Percentiles rank a stretch among this genome's conserved stretches.
Conservation (phyloP, 2,113 vertebrate species). For the Cygnus buccinator region DNA sequence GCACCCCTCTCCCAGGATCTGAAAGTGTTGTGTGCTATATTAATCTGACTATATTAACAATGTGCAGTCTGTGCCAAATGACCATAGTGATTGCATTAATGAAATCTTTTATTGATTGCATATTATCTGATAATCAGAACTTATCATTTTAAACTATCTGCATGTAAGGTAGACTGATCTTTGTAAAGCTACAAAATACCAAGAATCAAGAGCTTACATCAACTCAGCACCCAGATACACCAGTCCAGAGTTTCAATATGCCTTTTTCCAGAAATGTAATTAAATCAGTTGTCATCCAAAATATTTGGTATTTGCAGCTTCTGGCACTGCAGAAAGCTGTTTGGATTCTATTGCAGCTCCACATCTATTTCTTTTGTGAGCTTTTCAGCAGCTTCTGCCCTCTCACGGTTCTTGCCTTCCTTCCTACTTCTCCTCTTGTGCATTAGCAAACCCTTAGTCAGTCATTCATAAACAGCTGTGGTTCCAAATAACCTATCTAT, state of each 20-base stretch:
- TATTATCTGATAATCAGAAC: background rate
- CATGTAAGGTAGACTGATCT: background rate
- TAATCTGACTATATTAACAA: background rate
- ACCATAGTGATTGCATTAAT: background rate
- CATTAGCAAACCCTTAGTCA: background rate
- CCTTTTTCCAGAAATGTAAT: background rate
- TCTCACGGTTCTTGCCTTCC: background rate
- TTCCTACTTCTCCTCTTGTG: background rate
- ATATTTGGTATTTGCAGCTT: background rate
- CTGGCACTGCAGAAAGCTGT: background rate
- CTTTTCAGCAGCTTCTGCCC: background rate
- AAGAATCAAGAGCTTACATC: background rate
- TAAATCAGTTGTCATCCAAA: background rate
- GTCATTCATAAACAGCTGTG: background rate
- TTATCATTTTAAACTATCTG: background rate
- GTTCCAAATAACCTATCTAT: background rate
- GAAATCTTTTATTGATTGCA: background rate
- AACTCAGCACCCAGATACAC: background rate
- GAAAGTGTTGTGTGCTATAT: background rate
- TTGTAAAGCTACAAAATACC: background rate
- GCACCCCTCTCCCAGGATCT: background rate
- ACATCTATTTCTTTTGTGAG: background rate
- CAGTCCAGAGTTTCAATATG: background rate
- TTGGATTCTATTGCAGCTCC: background rate
- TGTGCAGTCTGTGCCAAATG: background rate